Conservation (phyloP, 2,113 vertebrate species). For the Hemiprocne comata region DNA sequence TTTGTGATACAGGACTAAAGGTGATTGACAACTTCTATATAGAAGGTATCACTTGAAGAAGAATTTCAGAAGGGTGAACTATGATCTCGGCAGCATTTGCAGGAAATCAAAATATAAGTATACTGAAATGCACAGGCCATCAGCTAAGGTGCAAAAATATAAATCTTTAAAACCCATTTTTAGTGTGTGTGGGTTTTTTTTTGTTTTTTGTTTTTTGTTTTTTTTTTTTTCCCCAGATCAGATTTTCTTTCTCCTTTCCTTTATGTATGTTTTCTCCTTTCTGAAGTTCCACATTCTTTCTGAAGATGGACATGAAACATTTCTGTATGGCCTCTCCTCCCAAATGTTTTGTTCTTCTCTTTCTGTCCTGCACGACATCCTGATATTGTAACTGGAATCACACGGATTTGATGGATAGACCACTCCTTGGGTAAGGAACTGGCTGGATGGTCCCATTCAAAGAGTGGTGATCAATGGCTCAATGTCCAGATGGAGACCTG, state of each 20-base stretch:
- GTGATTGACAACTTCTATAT: background rate
- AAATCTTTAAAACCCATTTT: background rate
- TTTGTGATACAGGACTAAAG: background rate
- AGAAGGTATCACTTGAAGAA: background rate
- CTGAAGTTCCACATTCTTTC: background rate
- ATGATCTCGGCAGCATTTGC: background rate
- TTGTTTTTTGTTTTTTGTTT: no score
- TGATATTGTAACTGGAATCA: no score
- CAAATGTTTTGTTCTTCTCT: background rate
- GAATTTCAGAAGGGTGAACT: background rate
- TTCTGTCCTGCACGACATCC: no score
- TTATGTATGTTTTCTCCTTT: fast-evolving
- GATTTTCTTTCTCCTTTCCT: background rate
- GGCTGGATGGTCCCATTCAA: no score
- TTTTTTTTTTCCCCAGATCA: fast-evolving
- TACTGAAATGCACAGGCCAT: background rate
- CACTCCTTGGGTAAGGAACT: no score
- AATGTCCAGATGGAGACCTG: no score
- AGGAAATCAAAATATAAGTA: background rate
- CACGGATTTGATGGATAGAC: no score
- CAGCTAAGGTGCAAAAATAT: background rate
- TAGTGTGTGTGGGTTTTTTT: background rate
- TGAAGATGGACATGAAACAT: background rate
- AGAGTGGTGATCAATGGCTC: no score
- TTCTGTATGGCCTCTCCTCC: background rate